Conservation (phyloP, 2,113 vertebrate genomes). For the Chrysochloris asiatica region DNA sequence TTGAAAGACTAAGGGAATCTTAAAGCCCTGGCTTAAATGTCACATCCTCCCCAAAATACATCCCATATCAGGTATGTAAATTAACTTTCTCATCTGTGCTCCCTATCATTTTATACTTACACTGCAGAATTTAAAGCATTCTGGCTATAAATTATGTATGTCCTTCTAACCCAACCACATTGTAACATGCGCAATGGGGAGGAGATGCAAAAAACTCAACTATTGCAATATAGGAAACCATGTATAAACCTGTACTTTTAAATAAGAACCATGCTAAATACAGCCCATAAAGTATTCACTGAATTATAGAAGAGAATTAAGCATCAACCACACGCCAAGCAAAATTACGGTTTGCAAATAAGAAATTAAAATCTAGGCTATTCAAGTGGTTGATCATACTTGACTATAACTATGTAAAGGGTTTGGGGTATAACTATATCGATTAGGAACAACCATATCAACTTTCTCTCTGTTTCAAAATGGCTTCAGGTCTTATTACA, state of each 20-base stretch:
- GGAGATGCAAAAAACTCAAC: not conserved
- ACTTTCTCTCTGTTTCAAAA: slow-evolving; percentile 34
- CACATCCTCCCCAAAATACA: not conserved
- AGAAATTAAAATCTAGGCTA: not conserved
- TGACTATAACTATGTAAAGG: not conserved
- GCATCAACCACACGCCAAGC: not conserved
- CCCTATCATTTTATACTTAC: not conserved
- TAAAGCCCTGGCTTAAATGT: no score
- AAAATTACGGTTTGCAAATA: not conserved
- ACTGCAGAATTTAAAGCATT: not conserved
- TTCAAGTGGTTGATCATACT: not conserved
- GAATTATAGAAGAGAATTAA: not conserved
- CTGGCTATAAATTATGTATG: not conserved
- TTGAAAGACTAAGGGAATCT: no score
- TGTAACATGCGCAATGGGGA: not conserved
- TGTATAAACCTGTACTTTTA: not conserved
- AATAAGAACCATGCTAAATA: not conserved
- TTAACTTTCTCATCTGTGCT: slow-evolving; percentile 1
- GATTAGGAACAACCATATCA: not conserved
- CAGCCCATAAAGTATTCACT: not conserved
- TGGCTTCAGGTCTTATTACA: not conserved
- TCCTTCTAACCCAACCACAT: not conserved
- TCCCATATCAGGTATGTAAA: not conserved
- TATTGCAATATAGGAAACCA: not conserved
- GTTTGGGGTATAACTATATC: not conserved